Percentiles rank a stretch among this genome's conserved stretches.
These are phyloP conservation scores for Otus sunia DNA, from an alignment of 2,113 vertebrate genomes.

Conservation along the genomic window DNA sequence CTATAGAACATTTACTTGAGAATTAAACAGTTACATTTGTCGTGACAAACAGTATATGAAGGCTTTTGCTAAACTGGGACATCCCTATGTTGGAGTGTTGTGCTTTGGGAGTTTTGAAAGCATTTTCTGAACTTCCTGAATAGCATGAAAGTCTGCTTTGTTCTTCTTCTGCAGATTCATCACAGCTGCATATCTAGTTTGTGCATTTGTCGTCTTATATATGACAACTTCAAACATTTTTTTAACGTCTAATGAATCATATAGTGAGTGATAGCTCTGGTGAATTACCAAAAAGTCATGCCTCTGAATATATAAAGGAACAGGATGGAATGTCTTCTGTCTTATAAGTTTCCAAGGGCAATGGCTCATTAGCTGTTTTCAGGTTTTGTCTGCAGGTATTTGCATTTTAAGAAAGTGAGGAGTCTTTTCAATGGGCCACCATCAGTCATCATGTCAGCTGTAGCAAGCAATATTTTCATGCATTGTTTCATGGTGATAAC, in stretches of 20 bases:
- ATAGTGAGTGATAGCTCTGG: slow-evolving; percentile 1
- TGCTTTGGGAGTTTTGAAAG: not conserved
- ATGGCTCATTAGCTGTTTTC: slow-evolving; percentile 25
- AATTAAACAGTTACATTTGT: not conserved
- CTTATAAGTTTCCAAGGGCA: not conserved
- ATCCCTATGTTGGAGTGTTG: not conserved
- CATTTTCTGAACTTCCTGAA: not conserved
- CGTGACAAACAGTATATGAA: not conserved
- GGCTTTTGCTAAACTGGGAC: not conserved
- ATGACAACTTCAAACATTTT: slow-evolving; percentile 7
- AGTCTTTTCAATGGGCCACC: not conserved
- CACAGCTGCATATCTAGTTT: not conserved
- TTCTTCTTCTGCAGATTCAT: not conserved
- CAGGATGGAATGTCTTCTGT: not conserved
- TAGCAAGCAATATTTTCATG: not conserved
- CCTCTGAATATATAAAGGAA: slow-evolving; percentile 28
- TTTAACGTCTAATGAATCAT: slow-evolving; percentile 35
- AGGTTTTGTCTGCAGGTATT: slow-evolving; percentile 15
- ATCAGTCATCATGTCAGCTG: slow-evolving; percentile 33
- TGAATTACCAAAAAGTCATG: slow-evolving; percentile 15
- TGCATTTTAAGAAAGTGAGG: slow-evolving; percentile 10
- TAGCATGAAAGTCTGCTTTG: not conserved
- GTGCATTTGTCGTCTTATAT: slow-evolving; percentile 4
- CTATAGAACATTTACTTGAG: not conserved
- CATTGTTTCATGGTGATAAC: not conserved